Base-by-base conservation (phyloP, 2,888 invertebrate species). In the Hyalella azteca region DNA sequence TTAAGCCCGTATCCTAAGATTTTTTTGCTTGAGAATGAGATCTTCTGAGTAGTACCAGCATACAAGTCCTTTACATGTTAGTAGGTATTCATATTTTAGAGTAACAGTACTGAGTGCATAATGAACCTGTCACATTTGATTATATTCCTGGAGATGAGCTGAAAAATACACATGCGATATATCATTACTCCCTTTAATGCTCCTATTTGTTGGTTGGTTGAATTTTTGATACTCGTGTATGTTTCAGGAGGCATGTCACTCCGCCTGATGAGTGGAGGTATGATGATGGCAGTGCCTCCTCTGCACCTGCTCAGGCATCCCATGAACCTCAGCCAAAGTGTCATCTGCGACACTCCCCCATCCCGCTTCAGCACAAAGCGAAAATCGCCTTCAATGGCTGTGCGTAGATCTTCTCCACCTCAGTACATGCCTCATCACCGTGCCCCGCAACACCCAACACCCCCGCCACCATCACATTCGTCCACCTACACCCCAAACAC, bases 221-320 rank as follows among this genome's bases (percentile, higher is more conserved):
- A 36, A 19, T 66, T 36, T 66, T 7, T 66, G 66, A 66, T 36
- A 19, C n/a, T 66, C 19, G 66, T 36, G 36, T 66, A 36, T 36
- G 36, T 66, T 66, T 13, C 66, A 66, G 66, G 66, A 19, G 39
- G 66, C 66, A 19, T 66, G 66, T 66, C 66, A 19, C 32, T 66
- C 3, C 66, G 66, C 7, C 66, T 66, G 66, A 15, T 66, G 36
- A 66, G 66, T 29, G 66, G 66, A 2, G 66, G 66, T 19, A 36
- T 36, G 32, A 32, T 59, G 59, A 66, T 36, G 36, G 66, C 36
- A n/a, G 66, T 54, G 26, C 54, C 54, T 54, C 54, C 66, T 15
- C 32, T 36, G 36, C 66, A 32, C 26, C 32, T 66, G 66, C 66
- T 66, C 36, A 32, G 66, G 5, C 66, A 32, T 15, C 66, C 66